Percentiles rank a stretch among this genome's conserved stretches.
Evolutionary conservation across 2,888 invertebrate genomes (phyloP).

Genomic region (Spilosoma lubricipeda): DNA sequence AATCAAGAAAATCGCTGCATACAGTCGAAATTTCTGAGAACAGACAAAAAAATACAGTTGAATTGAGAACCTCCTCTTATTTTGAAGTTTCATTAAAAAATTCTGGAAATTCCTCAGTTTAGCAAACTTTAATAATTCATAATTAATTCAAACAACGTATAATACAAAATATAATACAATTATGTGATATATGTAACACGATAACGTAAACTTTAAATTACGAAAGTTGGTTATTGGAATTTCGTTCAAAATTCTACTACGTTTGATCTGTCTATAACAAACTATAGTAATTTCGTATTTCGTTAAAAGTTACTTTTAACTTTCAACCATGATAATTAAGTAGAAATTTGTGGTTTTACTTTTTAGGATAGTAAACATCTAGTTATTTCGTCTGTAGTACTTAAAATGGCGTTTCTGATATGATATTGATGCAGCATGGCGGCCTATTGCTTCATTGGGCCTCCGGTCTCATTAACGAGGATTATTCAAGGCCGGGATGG

Average conservation of each 20-base stretch:
- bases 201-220: background rate
- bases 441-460: too few species aligned
- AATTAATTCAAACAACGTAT: too few species aligned
- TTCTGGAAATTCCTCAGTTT: too few species aligned
- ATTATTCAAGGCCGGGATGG: too few species aligned
- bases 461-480: too few species aligned
- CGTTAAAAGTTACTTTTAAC: background rate
- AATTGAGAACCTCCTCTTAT: too few species aligned
- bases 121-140: too few species aligned
- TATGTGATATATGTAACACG: background rate
- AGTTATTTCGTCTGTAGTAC: background rate
- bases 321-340: background rate
- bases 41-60: too few species aligned
- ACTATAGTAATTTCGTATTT: background rate
- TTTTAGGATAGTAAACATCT: background rate
- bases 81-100: too few species aligned
- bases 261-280: background rate
- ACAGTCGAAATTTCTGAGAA: too few species aligned
- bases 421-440: background rate
- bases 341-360: background rate
- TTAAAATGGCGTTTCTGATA: background rate
- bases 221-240: background rate
- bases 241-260: background rate
- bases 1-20: too few species aligned
- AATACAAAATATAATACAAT: too few species aligned